Percentiles rank a stretch among this genome's conserved stretches.
Evolutionary conservation across 2,113 vertebrate species (phyloP).

Genomic region (Melanocharis versteri): DNA sequence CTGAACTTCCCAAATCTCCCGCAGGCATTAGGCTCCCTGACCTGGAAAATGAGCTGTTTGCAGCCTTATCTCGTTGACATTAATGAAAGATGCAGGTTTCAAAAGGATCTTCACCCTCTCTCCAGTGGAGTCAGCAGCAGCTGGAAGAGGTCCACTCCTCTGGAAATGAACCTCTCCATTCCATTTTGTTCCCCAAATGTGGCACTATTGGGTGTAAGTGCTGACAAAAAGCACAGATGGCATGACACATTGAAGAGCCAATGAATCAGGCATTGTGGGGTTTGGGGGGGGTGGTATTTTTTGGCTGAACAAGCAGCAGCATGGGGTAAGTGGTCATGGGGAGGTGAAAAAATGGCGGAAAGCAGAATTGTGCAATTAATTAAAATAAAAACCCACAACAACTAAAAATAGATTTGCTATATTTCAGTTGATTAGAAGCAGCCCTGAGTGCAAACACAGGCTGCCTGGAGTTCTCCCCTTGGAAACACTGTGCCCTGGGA

Average conservation of each 20-base stretch:
- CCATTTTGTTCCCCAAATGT: background rate
- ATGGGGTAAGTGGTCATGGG: background rate
- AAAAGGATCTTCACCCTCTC: background rate
- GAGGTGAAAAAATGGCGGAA: constrained; percentile 4
- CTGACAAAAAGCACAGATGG: constrained; percentile 22
- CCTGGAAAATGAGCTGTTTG: background rate
- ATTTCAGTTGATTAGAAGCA: constrained; percentile 30
- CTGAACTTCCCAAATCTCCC: background rate
- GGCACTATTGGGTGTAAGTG: background rate
- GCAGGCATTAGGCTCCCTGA: background rate
- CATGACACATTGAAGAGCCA: background rate
- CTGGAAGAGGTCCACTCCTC: background rate
- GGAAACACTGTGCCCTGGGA: background rate
- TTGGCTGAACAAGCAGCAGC: constrained; percentile 19
- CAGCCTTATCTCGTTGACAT: background rate
- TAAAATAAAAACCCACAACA: background rate
- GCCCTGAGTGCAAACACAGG: background rate
- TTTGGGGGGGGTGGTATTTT: background rate
- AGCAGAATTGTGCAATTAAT: constrained; percentile 6
- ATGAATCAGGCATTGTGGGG: background rate
- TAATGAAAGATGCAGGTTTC: background rate
- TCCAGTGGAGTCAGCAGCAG: background rate
- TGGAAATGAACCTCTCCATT: background rate
- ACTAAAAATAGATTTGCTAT: background rate
- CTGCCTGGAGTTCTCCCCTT: background rate